Evolutionary conservation across 2,888 invertebrate species (phyloP).

Genomic region (Hermaeophaga mercurialis): DNA sequence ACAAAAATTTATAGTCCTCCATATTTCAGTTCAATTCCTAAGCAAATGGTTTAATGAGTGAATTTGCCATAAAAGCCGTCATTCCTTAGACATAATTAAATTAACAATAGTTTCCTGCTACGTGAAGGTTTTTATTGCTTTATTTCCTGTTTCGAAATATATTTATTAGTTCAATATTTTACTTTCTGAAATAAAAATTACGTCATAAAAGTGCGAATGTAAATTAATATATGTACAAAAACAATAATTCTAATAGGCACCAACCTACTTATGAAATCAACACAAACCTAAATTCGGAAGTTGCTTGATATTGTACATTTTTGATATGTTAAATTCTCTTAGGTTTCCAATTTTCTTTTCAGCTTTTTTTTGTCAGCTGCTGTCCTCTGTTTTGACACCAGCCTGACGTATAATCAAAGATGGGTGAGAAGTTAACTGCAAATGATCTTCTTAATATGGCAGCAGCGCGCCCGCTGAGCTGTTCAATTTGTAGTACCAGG

Average conservation of each 20-base stretch:
- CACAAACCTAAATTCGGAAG: slow-evolving; percentile 18
- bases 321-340: slow-evolving; percentile 20
- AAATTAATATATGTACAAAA: no score
- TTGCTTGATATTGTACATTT: slow-evolving; percentile 25
- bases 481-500: no score
- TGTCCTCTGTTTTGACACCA: slow-evolving; percentile 5
- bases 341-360: not conserved
- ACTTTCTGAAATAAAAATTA: slow-evolving; percentile 31
- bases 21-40: no score
- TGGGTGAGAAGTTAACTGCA: no score
- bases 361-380: slow-evolving; percentile 12
- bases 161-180: slow-evolving; percentile 21
- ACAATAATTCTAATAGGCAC: no score
- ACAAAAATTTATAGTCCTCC: slow-evolving; percentile 99
- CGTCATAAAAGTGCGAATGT: slow-evolving; percentile 26
- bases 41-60: no score
- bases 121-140: slow-evolving; percentile 20
- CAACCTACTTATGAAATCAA: slow-evolving; percentile 1
- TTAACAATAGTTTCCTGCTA: slow-evolving; percentile 23
- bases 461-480: no score
- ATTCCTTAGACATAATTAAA: slow-evolving; percentile 20
- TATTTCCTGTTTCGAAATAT: slow-evolving; percentile 22
- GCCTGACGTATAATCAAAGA: no score
- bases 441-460: no score
- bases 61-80: slow-evolving; percentile 7